Conservation (phyloP, 2,888 invertebrate genomes). For the Cerastoderma edule region DNA sequence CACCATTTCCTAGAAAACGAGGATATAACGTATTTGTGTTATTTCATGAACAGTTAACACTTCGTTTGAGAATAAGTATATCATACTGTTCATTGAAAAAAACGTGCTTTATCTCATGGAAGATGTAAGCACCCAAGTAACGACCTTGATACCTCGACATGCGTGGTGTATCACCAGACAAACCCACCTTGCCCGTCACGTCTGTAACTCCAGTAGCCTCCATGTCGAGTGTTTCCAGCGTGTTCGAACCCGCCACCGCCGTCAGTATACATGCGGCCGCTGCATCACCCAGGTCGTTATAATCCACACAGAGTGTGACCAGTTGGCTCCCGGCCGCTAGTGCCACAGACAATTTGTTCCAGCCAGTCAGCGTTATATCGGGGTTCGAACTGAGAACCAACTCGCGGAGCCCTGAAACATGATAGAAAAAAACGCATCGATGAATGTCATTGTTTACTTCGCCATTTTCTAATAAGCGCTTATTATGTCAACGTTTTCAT, state of each 20-base stretch:
- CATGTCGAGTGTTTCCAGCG: slow-evolving; percentile 76
- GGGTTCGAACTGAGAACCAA: slow-evolving; percentile 78
- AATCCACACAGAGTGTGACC: slow-evolving; percentile 75
- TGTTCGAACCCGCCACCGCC: slow-evolving; percentile 71
- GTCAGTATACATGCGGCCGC: slow-evolving; percentile 75
- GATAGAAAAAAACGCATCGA: too few relatives aligned
- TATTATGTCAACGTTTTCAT: too few relatives aligned
- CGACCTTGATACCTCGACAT: too few relatives aligned
- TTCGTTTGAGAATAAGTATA: too few relatives aligned
- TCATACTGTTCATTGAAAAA: too few relatives aligned
- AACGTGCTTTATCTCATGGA: too few relatives aligned
- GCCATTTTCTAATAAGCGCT: too few relatives aligned
- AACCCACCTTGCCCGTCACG: slow-evolving; percentile 73
- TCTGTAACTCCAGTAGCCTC: slow-evolving; percentile 77
- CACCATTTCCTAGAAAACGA: too few relatives aligned
- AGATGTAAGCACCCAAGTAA: too few relatives aligned
- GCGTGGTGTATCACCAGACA: background rate
- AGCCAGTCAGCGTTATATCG: slow-evolving; percentile 72
- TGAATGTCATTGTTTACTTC: too few relatives aligned
- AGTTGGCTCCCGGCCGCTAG: slow-evolving; percentile 72
- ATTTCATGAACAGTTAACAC: too few relatives aligned
- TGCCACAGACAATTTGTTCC: slow-evolving; percentile 78
- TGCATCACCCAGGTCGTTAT: slow-evolving; percentile 77
- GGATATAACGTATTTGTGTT: too few relatives aligned
- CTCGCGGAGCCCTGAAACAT: slow-evolving; percentile 78